Evolutionary conservation across 2,888 invertebrate genomes (phyloP), one percentile per base, ranked within the genome.

Genomic region (Heteropelma amictum): DNA sequence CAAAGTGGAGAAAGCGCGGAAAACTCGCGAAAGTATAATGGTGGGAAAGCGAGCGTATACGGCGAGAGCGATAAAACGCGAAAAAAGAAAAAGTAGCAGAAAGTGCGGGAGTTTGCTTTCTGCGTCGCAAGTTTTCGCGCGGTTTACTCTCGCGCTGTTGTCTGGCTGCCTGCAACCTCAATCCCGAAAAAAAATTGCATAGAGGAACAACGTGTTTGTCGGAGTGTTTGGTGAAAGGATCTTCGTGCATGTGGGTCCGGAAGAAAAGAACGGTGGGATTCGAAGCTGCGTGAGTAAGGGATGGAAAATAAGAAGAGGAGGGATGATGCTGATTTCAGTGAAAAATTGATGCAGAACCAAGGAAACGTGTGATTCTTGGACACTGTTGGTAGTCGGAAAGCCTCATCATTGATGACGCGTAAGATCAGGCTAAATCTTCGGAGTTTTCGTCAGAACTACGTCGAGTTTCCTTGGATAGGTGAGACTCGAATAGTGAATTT

Each of bases 1-100:
- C 65, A 64, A 61, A 56, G 38, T n/a, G 51, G 60, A 45, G 30
- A 42, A 64, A 63, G 71, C 65, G 67, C 64, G 17, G 40, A 42
- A 30, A 68, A 74, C 53, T 54, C 40, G 40, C 60, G 33, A 65
- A 70, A 70, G 54, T 54, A 40, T 51, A 21, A 47, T 56, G 47
- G 47, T 4, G 35, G 64, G 3, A 51, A 69, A 63, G 49, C 38
- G 61, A 23, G 28, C 12, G 40, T 28, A 54, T 47, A n/a, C 14
- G n/a, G 65, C 21, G 51, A 3, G 26, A 63, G n/a, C n/a, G n/a
- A n/a, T n/a, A 40, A 47, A 63, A 45, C 14, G n/a, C n/a, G n/a
- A 17, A 47, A 12, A 51, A 21, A 49, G 8, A 3, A 8, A 8
- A 19, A 63, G 28, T 53, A n/a, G n/a, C 14, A 10, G 10, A 30